phyloP scores from a whole-genome alignment of 2,113 vertebrate species.

The Microcebus ravelobensis region DNA sequence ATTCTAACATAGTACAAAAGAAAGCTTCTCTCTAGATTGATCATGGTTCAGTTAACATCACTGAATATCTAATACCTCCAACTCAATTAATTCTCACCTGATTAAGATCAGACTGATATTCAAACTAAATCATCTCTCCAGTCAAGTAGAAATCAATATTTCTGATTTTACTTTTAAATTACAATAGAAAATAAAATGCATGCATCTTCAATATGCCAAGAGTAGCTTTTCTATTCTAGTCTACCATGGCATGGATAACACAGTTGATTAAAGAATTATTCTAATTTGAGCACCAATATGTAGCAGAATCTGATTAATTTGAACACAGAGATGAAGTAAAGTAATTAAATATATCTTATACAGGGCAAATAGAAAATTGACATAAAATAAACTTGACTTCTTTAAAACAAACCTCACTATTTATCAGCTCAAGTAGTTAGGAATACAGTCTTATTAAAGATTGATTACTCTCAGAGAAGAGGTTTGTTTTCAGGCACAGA shows the following conservation, averaged over 20 bases:
- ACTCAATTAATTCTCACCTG: constrained; percentile 96
- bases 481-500: neutral
- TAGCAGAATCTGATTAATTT: constrained; percentile 87
- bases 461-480: constrained; percentile 16
- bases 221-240: constrained; percentile 86
- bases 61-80: constrained; percentile 93
- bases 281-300: constrained; percentile 88
- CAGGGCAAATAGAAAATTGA: constrained; percentile 87
- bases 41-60: constrained; percentile 93
- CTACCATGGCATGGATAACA: constrained; percentile 85
- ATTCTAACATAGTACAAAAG: constrained; percentile 87
- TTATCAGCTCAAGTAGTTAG: constrained; percentile 83
- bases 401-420: constrained; percentile 83
- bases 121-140: constrained; percentile 95
- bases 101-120: constrained; percentile 92
- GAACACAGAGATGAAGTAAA: constrained; percentile 85
- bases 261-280: constrained; percentile 91
- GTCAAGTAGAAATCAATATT: constrained; percentile 94
- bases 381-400: constrained; percentile 83
- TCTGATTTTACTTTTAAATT: constrained; percentile 98
- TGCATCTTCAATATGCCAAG: constrained; percentile 82
- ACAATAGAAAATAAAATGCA: constrained; percentile 88
- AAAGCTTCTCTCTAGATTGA: constrained; percentile 90
- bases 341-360: constrained; percentile 89
- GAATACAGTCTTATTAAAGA: constrained; percentile 55